Evolutionary conservation across 1,140 invertebrate species (phyloP), one percentile per base, ranked within the genome.

Genomic region (Streblospio benedicti): DNA sequence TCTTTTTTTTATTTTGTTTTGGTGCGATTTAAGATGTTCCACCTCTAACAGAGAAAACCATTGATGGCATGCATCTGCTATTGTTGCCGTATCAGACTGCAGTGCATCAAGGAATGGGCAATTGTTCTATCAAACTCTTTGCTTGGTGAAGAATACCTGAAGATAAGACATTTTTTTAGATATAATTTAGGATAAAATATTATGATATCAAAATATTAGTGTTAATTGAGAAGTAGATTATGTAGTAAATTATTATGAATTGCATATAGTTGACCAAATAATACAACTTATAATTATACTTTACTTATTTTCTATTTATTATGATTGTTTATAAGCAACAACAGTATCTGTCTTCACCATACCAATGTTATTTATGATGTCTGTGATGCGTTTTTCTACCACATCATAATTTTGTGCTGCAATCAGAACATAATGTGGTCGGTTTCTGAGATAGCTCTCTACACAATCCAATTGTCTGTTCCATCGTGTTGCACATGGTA

Each of bases 1-100:
- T 9, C 30, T 5, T 30, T 52, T 52, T 16, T 52, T 25, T 31
- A 52, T 31, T 31, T 52, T 30, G 50, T 52, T 25, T 52, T 25
- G 27, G 18, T 52, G 27, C n/a, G n/a, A n/a, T n/a, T n/a, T n/a
- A 31, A 52, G 50, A 52, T 31, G 33, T 52, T 52, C 50, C 33
- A 14, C 49, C 18, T 31, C 4, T 6, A 52, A 31, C 6, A 52
- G 18, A 30, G 27, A 4, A 30, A 52, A 20, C 50, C 50, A 52
- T 9, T 25, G 27, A 31, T 52, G 27, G 33, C 50, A 52, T 31
- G 50, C 30, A 31, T 52, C 25, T 12, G 50, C 50, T 30, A 52
- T 52, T 20, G 27, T 51, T n/a, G 49, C 31, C 23, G 25, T 27
- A n/a, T 52, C 30, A 31, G 23, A 30, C 50, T 52, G 50, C 33